A percentile compares a stretch with the other conserved stretches of the same genome.
Evolutionary conservation across 2,888 invertebrate genomes (phyloP).

Genomic region (Meliscaeva auricollis): DNA sequence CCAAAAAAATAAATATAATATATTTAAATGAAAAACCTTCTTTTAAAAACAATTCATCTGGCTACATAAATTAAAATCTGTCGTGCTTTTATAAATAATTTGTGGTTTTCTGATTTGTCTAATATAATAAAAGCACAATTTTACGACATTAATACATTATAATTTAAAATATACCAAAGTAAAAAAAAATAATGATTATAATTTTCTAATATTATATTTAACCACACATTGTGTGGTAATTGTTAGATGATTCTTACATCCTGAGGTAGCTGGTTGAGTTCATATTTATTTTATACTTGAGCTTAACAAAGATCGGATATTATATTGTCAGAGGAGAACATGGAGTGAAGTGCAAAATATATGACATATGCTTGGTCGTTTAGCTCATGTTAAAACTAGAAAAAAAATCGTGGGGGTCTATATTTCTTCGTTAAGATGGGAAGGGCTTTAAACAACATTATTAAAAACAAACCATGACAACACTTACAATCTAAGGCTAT

Average conservation of each 20-base stretch:
- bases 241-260: not conserved
- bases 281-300: no score
- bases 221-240: not conserved
- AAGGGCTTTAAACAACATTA: no score
- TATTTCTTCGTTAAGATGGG: no score
- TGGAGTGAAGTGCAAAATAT: no score
- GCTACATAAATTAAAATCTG: conserved; percentile 41
- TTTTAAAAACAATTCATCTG: conserved; percentile 29
- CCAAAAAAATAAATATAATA: conserved; percentile 2
- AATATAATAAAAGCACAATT: conserved; percentile 42
- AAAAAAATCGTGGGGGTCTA: no score
- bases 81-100: conserved; percentile 37
- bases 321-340: no score
- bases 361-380: no score
- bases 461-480: no score
- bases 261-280: no score
- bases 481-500: no score
- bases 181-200: conserved; percentile 45
- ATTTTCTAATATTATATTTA: conserved; percentile 40
- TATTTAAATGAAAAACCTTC: conserved; percentile 16
- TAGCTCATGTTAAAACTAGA: no score
- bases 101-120: conserved; percentile 34
- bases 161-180: conserved; percentile 29
- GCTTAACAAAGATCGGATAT: no score
- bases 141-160: conserved; percentile 39